Base-by-base conservation (phyloP, 2,888 invertebrate genomes). In the Dicranocentrus wangi region DNA sequence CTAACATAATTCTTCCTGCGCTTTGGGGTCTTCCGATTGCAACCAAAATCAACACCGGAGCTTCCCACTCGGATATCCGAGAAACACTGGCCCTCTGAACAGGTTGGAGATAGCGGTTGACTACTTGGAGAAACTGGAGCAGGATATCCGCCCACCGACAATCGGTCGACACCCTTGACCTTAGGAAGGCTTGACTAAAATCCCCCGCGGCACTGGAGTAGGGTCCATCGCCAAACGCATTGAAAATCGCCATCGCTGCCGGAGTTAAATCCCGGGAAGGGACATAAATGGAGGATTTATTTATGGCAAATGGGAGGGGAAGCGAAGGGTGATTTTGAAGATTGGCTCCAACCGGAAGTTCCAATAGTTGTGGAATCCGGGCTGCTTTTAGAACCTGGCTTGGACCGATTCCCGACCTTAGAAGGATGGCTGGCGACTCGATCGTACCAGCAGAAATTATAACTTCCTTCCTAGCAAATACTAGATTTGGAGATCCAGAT, bases 61-160 rank as follows among this genome's bases (percentile, higher is more conserved):
- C 21, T 47, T 81, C 78, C 39, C 61, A 32, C 3, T 32, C 19
- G 0, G 28, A 19, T 21, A 51, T 51, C 8, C 19, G 19, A 43
- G n/a, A 13, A 43, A 69, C 0, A 21, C 2, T 17, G 10, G 42
- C 0, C 7, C 66, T 65, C 1, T 63, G 72, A 76, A 65, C 81
- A 81, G 0, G 32, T 77, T 23, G 39, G 13, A 17, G 55, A 65
- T 1, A 47, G 63, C 13, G 32, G 42, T n/a, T 19, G 23, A 1
- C 42, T 39, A 19, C 61, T 72, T 42, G 72, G 53, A 8, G 83
- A 81, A n/a, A n/a, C n/a, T n/a, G n/a, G n/a, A n/a, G n/a, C n/a
- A n/a, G n/a, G n/a, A n/a, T n/a, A n/a, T n/a, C n/a, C n/a, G n/a
- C n/a, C n/a, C n/a, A n/a, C n/a, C n/a, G n/a, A n/a, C n/a, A n/a